phyloP scores from a whole-genome alignment of 35 echinoderm and acorn worm species.

The Apostichopus californicus region DNA sequence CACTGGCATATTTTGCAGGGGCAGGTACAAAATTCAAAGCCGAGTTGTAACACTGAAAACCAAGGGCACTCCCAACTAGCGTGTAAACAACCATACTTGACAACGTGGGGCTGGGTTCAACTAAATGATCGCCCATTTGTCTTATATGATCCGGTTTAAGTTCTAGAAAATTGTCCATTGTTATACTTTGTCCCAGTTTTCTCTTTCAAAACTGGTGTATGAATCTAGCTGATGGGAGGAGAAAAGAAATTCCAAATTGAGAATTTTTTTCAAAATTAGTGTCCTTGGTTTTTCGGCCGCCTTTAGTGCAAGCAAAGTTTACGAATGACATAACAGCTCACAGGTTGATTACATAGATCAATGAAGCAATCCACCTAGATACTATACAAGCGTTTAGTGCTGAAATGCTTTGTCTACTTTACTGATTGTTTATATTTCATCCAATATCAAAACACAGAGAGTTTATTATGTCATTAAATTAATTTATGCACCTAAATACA shows the following conservation, averaged over 20 bases:
- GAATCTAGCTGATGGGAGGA: background rate
- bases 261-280: background rate
- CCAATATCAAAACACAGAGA: no score
- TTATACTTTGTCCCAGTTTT: background rate
- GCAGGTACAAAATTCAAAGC: conserved; percentile 78
- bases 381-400: no score
- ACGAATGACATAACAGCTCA: no score
- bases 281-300: no score
- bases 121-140: conserved; percentile 48
- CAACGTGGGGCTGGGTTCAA: conserved; percentile 35
- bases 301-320: no score
- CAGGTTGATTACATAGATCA: no score
- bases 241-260: background rate
- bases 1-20: conserved; percentile 68
- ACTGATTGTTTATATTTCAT: no score
- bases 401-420: no score
- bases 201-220: no score
- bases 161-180: conserved; percentile 15
- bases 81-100: conserved; percentile 62
- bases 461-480: no score
- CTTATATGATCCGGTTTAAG: conserved; percentile 43
- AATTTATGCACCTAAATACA: no score
- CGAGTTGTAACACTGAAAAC: conserved; percentile 77
- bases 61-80: conserved; percentile 70
- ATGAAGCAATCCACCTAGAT: no score